A percentile compares a stretch with the other conserved stretches of the same genome.
These are phyloP conservation scores for Diacarnus erythraeanus DNA, from an alignment of 37 sponge, comb jelly and placozoan species.

Conservation along the genomic window DNA sequence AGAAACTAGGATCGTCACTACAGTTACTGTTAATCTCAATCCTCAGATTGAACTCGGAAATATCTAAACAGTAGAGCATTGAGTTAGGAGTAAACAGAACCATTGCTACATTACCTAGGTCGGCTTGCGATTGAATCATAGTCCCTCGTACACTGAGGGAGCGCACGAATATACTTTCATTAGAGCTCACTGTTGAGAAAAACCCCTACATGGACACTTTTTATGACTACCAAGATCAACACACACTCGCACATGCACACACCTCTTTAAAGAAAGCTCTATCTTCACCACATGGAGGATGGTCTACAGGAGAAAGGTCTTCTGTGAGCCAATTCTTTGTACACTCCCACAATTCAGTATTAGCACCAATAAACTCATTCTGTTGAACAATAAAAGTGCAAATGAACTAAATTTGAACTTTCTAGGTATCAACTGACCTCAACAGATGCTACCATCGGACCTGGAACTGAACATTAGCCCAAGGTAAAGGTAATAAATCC, in stretches of 20 bases:
- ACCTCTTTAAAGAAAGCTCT: constrained; percentile 55
- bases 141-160: constrained; percentile 17
- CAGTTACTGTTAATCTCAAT: constrained; percentile 24
- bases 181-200: constrained; percentile 19
- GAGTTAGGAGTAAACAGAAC: no score
- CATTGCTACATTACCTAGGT: neutral
- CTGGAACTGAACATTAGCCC: neutral
- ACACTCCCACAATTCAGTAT: constrained; percentile 56
- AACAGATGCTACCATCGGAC: neutral
- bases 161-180: constrained; percentile 23
- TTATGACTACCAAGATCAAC: no score
- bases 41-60: neutral
- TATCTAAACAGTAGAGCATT: neutral
- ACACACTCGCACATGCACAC: no score
- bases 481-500: neutral
- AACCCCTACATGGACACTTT: neutral
- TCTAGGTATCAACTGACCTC: no score
- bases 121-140: neutral
- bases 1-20: constrained; percentile 25
- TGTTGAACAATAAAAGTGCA: neutral
- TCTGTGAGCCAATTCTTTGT: constrained; percentile 50
- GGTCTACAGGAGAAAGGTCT: constrained; percentile 6
- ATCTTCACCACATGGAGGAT: constrained; percentile 59
- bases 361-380: constrained; percentile 51
- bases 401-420: no score